These are phyloP conservation scores for Chunga burmeisteri DNA, from an alignment of 2,113 vertebrate species.

Conservation along the genomic window DNA sequence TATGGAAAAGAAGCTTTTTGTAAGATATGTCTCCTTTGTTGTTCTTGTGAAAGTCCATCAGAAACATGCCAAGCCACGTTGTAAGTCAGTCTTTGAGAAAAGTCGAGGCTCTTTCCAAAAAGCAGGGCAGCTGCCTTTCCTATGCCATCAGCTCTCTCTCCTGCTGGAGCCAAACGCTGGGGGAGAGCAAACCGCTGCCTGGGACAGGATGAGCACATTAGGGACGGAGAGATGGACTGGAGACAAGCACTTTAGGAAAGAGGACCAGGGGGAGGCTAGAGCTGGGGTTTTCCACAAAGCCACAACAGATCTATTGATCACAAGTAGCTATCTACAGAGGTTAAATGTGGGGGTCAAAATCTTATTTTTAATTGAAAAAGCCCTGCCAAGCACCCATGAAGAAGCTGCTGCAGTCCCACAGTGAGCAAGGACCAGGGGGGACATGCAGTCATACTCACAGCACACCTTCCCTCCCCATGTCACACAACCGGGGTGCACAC, in stretches of 20 bases:
- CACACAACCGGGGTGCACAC: fast-evolving
- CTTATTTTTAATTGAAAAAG: not conserved
- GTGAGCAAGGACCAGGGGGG: not conserved
- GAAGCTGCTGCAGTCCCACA: not conserved
- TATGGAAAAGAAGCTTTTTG: not conserved
- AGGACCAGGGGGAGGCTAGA: not conserved
- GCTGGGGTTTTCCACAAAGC: not conserved
- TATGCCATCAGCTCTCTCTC: not conserved
- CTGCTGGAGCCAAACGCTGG: not conserved
- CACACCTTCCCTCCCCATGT: fast-evolving
- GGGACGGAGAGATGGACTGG: not conserved
- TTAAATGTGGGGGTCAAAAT: not conserved
- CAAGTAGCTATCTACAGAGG: not conserved
- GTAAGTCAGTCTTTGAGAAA: not conserved
- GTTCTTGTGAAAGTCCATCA: not conserved
- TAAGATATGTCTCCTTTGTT: not conserved
- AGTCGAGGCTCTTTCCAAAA: not conserved
- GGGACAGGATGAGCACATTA: not conserved
- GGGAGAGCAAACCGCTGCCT: not conserved
- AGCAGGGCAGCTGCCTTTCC: not conserved
- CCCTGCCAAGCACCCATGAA: not conserved
- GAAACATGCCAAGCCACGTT: fast-evolving
- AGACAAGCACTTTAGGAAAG: not conserved
- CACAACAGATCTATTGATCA: not conserved
- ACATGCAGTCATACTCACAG: fast-evolving